phyloP scores from a whole-genome alignment of 2,797 vertebrate species.

The Setipinna tenuifilis region DNA sequence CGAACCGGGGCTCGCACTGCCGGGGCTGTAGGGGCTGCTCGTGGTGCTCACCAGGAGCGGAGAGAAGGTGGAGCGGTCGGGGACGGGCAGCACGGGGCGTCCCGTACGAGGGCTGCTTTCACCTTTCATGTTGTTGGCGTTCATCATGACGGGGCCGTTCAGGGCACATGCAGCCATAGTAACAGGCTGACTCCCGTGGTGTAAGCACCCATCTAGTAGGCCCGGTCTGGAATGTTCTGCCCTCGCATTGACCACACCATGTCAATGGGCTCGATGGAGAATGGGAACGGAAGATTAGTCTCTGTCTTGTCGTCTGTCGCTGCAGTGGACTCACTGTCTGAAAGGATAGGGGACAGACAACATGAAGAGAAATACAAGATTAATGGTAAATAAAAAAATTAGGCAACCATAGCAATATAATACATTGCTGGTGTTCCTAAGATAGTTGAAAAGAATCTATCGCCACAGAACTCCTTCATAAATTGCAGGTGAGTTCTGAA shows the following conservation, averaged over 20 bases:
- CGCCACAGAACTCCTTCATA: not conserved
- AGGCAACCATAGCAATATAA: too few relatives aligned
- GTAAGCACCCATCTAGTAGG: conserved; percentile 61
- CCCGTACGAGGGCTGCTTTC: conserved; percentile 64
- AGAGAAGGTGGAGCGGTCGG: conserved; percentile 62
- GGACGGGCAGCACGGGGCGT: conserved; percentile 68
- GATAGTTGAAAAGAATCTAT: not conserved
- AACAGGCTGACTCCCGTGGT: conserved; percentile 65
- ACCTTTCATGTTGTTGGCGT: conserved; percentile 75
- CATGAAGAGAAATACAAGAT: not conserved
- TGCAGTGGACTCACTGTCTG: not conserved
- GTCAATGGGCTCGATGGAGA: conserved; percentile 9
- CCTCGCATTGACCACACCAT: conserved; percentile 65
- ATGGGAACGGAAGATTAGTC: not conserved
- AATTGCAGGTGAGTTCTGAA: not conserved
- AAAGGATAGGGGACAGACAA: not conserved
- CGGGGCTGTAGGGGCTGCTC: conserved; percentile 76
- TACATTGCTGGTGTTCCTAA: too few relatives aligned
- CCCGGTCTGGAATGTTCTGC: conserved; percentile 55
- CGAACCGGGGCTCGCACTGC: conserved; percentile 65
- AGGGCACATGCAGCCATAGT: conserved; percentile 88
- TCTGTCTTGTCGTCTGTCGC: not conserved
- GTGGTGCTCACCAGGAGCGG: conserved; percentile 65
- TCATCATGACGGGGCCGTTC: conserved; percentile 85
- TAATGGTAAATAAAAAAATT: too few relatives aligned